phyloP scores from a whole-genome alignment of 2,888 invertebrate species.

The Lamellibrachia columna region DNA sequence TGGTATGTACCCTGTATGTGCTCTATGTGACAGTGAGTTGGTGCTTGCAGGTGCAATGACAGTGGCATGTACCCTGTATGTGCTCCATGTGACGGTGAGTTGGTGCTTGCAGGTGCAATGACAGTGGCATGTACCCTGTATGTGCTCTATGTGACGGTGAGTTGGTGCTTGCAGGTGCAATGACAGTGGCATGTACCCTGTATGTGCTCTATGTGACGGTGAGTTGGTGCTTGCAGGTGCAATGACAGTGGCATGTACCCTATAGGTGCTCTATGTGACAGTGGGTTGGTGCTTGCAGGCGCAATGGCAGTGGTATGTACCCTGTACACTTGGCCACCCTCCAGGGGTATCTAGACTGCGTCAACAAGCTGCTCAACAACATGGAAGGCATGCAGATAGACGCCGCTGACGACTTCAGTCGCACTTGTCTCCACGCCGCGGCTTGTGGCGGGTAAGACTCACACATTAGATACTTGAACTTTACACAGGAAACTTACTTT shows the following conservation, averaged over 20 bases:
- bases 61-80: slow-evolving; percentile 71
- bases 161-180: slow-evolving; percentile 42
- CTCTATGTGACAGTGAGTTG: background rate
- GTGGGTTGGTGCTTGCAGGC: slow-evolving; percentile 35
- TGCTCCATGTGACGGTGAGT: no score
- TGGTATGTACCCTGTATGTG: no score
- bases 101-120: no score
- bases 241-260: no score
- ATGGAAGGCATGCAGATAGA: slow-evolving; percentile 68
- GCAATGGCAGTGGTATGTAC: slow-evolving; percentile 68
- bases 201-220: slow-evolving; percentile 46
- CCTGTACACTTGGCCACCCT: slow-evolving; percentile 74
- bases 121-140: no score
- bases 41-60: slow-evolving; percentile 45
- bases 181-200: slow-evolving; percentile 70
- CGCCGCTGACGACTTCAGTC: slow-evolving; percentile 71
- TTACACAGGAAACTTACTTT: background rate
- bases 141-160: no score
- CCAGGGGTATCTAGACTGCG: slow-evolving; percentile 74
- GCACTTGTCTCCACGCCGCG: slow-evolving; percentile 74
- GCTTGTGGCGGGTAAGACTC: slow-evolving; percentile 70
- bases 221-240: no score
- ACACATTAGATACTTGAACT: background rate
- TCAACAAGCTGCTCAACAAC: slow-evolving; percentile 63
- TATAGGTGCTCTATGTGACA: no score